Evolutionary conservation across 2,888 invertebrate species (phyloP), one percentile per base, ranked within the genome.

Genomic region (Amphipyra berbera): DNA sequence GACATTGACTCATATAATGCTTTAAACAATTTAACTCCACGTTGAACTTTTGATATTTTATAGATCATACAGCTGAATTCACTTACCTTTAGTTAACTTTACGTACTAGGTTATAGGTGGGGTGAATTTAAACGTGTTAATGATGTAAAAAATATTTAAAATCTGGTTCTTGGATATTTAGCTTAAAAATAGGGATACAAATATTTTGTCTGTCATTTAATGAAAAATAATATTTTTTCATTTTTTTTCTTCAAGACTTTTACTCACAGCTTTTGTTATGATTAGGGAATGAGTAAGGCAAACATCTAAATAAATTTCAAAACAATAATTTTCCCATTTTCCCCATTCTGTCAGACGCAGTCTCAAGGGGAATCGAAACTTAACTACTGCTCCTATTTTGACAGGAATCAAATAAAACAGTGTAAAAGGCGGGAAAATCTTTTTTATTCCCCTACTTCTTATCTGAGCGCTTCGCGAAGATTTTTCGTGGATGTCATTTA

Each of bases 401-500:
- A 80, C 78, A 79, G 72, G 78, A 82, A 78, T 76, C 71, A 78
- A 83, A 81, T 84, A 80, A 84, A 82, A 82, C 75, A 76, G 82
- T 82, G 84, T 83, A 76, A 83, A 81, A 83, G 81, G 76, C 82
- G 73, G 78, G 81, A 76, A 87, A 88, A 87, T 87, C 89, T 88
- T 88, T 88, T 90, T 88, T 88, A 90, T 88, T 88, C 87, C 86
- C 88, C 86, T 83, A 88, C 90, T 87, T 79, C 88, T 89, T 92
- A 91, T 92, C 90, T 87, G 78, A 77, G 82, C 78, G 84, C 81
- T 86, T 83, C 82, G 86, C 83, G 85, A 87, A 90, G 91, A 92
- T 90, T 93, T 91, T 92, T 92, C 89, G 90, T 90, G 80, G 91
- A 89, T 92, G 93, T 94, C 93, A 94, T 94, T 94, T 94, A 90